Conservation (phyloP, 2,797 vertebrate genomes). For the Molossus molossus region DNA sequence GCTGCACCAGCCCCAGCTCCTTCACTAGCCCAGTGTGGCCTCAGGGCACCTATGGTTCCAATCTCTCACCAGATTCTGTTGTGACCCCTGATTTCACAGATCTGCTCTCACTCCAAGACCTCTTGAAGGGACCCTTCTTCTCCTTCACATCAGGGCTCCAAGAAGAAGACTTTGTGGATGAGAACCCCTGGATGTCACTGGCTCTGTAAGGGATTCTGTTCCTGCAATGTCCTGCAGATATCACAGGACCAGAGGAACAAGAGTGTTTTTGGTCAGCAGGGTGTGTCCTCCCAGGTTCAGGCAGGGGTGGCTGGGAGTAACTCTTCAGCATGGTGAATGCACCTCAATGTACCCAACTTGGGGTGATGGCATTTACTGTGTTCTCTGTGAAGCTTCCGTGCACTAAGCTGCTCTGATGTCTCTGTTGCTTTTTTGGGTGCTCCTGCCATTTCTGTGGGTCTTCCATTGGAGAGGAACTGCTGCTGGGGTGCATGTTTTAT, state of each 20-base stretch:
- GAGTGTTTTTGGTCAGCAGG: accelerated
- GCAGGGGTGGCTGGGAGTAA: not conserved
- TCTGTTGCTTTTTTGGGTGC: accelerated
- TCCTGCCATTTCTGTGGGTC: too few relatives aligned
- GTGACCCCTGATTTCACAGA: too few relatives aligned
- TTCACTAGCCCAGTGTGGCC: too few relatives aligned
- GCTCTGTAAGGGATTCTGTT: not conserved
- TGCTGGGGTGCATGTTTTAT: accelerated
- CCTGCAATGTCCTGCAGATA: not conserved
- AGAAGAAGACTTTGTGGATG: accelerated
- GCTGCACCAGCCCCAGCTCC: too few relatives aligned
- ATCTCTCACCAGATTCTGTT: too few relatives aligned
- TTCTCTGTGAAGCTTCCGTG: too few relatives aligned
- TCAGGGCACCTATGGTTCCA: too few relatives aligned
- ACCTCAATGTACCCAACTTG: not conserved
- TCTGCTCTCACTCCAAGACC: too few relatives aligned
- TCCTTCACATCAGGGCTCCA: not conserved
- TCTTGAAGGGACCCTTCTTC: too few relatives aligned
- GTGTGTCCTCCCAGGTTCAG: accelerated
- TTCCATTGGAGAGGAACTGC: not conserved
- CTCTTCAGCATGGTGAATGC: accelerated
- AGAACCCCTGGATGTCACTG: not conserved
- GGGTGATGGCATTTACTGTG: not conserved
- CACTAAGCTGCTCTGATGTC: not conserved
- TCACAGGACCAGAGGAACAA: not conserved